Conservation (phyloP, 2,888 invertebrate species). For the Thysanoteuthis rhombus region DNA sequence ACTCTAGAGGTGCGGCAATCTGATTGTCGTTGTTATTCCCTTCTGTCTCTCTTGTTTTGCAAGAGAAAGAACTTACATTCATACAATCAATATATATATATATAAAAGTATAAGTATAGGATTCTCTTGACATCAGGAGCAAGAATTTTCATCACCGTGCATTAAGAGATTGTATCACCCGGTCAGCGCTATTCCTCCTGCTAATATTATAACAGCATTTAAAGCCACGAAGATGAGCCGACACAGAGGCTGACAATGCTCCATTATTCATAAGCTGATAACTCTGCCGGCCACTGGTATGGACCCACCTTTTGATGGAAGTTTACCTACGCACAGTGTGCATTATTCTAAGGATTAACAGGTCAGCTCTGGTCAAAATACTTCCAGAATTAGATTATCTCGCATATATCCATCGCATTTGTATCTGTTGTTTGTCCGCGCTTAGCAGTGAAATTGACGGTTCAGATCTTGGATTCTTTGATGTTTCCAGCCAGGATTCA, state of each 20-base stretch:
- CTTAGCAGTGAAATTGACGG: slow-evolving; percentile 12
- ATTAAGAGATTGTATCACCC: not conserved
- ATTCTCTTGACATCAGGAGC: not conserved
- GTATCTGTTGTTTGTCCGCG: not conserved
- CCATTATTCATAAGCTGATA: slow-evolving; percentile 12
- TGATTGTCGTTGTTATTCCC: too few relatives aligned
- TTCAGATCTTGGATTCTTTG: not conserved
- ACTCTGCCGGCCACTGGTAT: slow-evolving; percentile 12
- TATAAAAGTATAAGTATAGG: not conserved
- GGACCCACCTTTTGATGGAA: slow-evolving; percentile 12
- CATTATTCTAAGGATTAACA: not conserved
- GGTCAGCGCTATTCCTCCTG: not conserved
- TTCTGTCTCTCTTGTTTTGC: too few relatives aligned
- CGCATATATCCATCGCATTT: not conserved
- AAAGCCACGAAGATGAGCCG: not conserved
- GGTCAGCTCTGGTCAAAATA: not conserved
- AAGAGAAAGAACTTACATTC: too few relatives aligned
- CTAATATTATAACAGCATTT: not conserved
- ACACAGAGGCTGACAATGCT: not conserved
- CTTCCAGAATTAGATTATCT: slow-evolving; percentile 12
- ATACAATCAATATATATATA: not conserved
- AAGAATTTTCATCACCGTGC: not conserved
- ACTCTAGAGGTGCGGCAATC: too few relatives aligned
- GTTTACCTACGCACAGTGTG: not conserved
- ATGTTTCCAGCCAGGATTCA: not conserved